phyloP scores from a whole-genome alignment of 2,113 vertebrate genomes.

The Elephantulus edwardii region DNA sequence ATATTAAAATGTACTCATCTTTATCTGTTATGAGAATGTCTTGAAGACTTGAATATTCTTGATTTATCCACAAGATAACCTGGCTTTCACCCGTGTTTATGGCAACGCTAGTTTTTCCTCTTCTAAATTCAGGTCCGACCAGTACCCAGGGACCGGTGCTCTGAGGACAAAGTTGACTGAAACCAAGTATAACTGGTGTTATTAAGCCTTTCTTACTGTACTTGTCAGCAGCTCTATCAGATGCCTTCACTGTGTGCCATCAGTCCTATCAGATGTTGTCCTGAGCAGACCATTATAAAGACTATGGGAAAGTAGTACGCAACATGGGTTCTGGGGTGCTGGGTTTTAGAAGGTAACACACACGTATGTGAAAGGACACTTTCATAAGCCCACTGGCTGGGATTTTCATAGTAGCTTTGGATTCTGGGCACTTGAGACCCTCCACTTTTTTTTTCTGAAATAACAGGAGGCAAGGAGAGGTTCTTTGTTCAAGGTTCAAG shows the following conservation, averaged over 20 bases:
- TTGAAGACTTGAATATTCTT: neutral
- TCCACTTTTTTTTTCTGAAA: neutral
- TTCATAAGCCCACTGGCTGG: neutral
- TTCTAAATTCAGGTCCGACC: neutral
- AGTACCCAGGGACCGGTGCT: neutral
- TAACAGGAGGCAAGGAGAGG: slow-evolving; percentile 52
- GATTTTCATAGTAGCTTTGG: slow-evolving; percentile 6
- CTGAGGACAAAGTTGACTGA: neutral
- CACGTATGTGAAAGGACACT: neutral
- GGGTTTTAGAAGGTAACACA: neutral
- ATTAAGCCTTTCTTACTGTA: slow-evolving; percentile 41
- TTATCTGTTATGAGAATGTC: neutral
- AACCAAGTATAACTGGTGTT: neutral
- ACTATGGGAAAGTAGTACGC: neutral
- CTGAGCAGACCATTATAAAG: neutral
- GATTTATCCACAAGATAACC: neutral
- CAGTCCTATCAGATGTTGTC: neutral
- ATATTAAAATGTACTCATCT: neutral
- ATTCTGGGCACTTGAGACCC: slow-evolving; percentile 43
- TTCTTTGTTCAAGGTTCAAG: slow-evolving; percentile 72
- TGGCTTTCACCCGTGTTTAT: neutral
- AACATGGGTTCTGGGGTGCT: neutral
- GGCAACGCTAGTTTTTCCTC: neutral
- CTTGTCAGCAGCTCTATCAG: slow-evolving; percentile 36
- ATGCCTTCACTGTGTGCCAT: neutral